These are phyloP conservation scores for Calameuta filiformis DNA, from an alignment of 2,888 invertebrate species.

Conservation along the genomic window DNA sequence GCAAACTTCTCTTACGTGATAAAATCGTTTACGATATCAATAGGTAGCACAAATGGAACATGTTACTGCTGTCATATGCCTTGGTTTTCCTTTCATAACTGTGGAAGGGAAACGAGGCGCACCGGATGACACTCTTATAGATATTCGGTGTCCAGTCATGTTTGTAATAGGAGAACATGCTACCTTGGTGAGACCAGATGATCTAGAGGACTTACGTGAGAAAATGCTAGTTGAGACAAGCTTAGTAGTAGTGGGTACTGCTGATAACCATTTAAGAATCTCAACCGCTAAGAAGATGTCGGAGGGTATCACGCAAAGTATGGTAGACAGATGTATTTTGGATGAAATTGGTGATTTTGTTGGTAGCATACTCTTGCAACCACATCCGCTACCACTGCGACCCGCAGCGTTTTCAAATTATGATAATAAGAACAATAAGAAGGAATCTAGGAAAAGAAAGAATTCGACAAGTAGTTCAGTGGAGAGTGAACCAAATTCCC, in stretches of 20 bases:
- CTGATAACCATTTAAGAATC: slow-evolving; percentile 80
- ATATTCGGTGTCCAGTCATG: slow-evolving; percentile 78
- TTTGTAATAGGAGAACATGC: slow-evolving; percentile 85
- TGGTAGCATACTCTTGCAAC: slow-evolving; percentile 70
- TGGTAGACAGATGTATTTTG: slow-evolving; percentile 82
- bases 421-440: slow-evolving; percentile 42
- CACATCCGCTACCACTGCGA: slow-evolving; percentile 70
- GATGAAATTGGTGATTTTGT: slow-evolving; percentile 77
- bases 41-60: slow-evolving; percentile 78
- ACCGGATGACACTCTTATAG: slow-evolving; percentile 80
- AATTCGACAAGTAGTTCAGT: slow-evolving; percentile 68
- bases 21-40: slow-evolving; percentile 17
- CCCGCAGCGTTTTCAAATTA: slow-evolving; percentile 31
- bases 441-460: slow-evolving; percentile 66
- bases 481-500: slow-evolving; percentile 68
- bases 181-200: slow-evolving; percentile 74
- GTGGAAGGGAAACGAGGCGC: slow-evolving; percentile 79
- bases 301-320: slow-evolving; percentile 82
- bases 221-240: slow-evolving; percentile 82
- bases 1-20: neutral
- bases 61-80: slow-evolving; percentile 79
- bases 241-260: slow-evolving; percentile 81
- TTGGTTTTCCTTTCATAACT: slow-evolving; percentile 82
- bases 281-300: slow-evolving; percentile 76
- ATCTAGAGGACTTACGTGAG: slow-evolving; percentile 81